Evolutionary conservation across 23 tunicate species (phyloP), one percentile per base, ranked within the genome.

Genomic region (Diplosoma virens): DNA sequence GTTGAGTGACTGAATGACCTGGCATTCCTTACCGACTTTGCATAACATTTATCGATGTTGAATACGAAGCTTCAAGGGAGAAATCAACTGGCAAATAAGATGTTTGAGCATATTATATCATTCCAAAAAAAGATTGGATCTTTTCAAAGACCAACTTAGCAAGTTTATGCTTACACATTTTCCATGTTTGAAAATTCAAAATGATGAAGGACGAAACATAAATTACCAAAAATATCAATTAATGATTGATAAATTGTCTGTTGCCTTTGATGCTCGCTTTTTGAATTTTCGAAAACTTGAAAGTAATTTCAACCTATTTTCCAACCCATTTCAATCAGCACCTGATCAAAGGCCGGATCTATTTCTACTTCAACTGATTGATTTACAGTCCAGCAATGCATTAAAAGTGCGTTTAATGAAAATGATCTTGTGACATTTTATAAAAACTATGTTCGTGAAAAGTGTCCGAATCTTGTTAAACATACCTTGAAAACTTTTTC

Each of bases 31-130:
- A 47, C 78, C 33, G 78, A 72, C 22, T 17, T 72, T 16, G 48
- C 78, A 30, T 61, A 72, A 47, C 78, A 48, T 48, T 50, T 76
- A 30, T 45, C 81, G 33, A 16, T 56, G 18, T 58, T 76, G 21
- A 76, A 76, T 76, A 24, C 1, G 32, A 23, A 76, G 33, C 67
- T 76, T 14, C 81, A 76, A 76, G 81, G 78, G 25, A 72, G 33
- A 50, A 47, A 48, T 48, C 78, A 72, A 27, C 50, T 76, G 68
- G 67, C 68, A 32, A 76, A 76, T 32, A 76, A 28, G 24, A 76
- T 76, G 81, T 47, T 47, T 48, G 78, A 72, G 30, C 78, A 72
- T 22, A 47, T 48, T 72, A 3, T 33, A 17, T 68, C 75, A 68
- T 72, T 72, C 30, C 61, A 72, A 50, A 48, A 30, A 29, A 72